These are phyloP conservation scores for Dendropsophus ebraccatus DNA, from an alignment of 2,113 vertebrate species.

Conservation along the genomic window DNA sequence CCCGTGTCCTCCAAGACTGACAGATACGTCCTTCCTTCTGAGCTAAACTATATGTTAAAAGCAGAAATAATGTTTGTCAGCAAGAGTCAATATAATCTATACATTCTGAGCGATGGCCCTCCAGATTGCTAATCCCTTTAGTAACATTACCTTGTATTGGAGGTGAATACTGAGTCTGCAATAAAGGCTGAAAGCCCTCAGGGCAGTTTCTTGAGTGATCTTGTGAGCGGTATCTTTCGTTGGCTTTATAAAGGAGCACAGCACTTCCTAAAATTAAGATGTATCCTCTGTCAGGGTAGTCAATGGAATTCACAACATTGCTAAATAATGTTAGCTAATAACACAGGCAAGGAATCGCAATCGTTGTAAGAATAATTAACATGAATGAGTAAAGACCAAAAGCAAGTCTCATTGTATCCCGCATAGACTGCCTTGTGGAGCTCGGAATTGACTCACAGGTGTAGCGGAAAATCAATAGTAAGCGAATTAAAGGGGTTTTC, in stretches of 20 bases:
- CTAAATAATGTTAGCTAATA: too few species aligned
- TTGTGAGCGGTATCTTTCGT: conserved; percentile 51
- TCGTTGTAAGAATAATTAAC: neutral
- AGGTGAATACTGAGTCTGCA: conserved; percentile 84
- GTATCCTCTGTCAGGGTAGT: neutral
- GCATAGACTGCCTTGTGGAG: neutral
- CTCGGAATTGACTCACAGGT: neutral
- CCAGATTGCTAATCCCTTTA: neutral
- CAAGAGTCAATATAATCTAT: neutral
- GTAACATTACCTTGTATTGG: conserved; percentile 78
- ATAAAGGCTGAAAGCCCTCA: conserved; percentile 80
- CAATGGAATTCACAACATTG: too few species aligned
- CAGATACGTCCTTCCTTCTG: conserved; percentile 78
- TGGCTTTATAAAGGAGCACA: conserved; percentile 73
- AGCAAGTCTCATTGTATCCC: neutral
- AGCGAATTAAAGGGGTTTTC: too few species aligned
- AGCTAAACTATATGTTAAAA: conserved; percentile 72
- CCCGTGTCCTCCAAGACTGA: conserved; percentile 76
- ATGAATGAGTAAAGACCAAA: neutral
- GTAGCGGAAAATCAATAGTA: neutral
- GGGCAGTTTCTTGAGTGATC: conserved; percentile 69
- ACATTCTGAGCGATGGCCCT: neutral
- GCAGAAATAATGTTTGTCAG: neutral
- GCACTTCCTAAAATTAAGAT: conserved; percentile 71
- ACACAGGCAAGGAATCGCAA: too few species aligned